Evolutionary conservation across 2,888 invertebrate species (phyloP).

Genomic region (Incurvaria masculella): DNA sequence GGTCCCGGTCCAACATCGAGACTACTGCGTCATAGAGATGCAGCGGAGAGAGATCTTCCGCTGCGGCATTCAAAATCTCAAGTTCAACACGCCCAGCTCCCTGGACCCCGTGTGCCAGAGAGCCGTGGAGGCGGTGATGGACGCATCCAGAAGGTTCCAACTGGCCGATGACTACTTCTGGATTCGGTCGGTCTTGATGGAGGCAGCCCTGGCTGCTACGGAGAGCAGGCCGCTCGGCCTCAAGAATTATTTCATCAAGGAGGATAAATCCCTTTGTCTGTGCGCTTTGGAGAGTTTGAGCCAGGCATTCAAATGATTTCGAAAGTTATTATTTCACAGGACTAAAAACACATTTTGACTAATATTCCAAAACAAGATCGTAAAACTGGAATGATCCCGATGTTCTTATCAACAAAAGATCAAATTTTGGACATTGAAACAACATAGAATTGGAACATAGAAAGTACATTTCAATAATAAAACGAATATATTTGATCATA

Average conservation of each 20-base stretch:
- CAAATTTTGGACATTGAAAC: no score
- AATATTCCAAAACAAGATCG: no score
- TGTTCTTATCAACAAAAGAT: no score
- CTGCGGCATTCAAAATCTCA: slow-evolving; percentile 36
- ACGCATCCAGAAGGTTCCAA: slow-evolving; percentile 24
- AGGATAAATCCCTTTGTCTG: neutral
- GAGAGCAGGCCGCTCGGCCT: slow-evolving; percentile 21
- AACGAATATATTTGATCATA: neutral
- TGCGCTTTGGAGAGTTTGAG: neutral
- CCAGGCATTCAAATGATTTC: no score
- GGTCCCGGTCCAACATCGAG: slow-evolving; percentile 25
- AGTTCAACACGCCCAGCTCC: slow-evolving; percentile 27
- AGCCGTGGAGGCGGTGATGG: slow-evolving; percentile 31
- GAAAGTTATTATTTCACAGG: no score
- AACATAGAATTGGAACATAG: no score
- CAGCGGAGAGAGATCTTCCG: slow-evolving; percentile 40
- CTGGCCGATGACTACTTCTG: slow-evolving; percentile 31
- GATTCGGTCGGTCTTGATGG: slow-evolving; percentile 28
- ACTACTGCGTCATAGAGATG: slow-evolving; percentile 37
- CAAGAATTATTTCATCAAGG: slow-evolving; percentile 17
- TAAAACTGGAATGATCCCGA: no score
- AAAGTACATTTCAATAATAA: neutral
- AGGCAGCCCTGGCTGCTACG: slow-evolving; percentile 15
- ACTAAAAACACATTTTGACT: no score
- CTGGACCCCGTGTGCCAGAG: slow-evolving; percentile 30